phyloP scores from a whole-genome alignment of 2,797 vertebrate genomes.

The Rachycentron canadum region DNA sequence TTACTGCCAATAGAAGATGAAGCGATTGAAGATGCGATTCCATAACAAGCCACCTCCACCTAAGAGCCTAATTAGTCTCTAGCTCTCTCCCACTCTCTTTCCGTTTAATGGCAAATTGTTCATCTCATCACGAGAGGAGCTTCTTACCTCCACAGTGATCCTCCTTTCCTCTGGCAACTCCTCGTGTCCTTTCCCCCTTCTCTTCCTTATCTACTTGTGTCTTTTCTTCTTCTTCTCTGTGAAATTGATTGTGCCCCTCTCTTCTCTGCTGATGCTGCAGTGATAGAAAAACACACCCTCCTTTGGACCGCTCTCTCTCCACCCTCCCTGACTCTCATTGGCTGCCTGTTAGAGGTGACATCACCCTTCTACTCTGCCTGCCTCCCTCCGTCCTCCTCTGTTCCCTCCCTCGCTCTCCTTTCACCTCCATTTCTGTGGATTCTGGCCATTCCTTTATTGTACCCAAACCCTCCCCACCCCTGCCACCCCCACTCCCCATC shows the following conservation, averaged over 20 bases:
- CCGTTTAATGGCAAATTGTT: conserved; percentile 52
- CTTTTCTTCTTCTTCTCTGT: conserved; percentile 72
- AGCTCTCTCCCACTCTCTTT: conserved; percentile 28
- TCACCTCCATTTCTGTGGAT: conserved; percentile 73
- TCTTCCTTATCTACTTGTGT: conserved; percentile 75
- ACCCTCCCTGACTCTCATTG: conserved; percentile 81
- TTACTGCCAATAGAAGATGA: conserved; percentile 30
- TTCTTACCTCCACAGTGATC: conserved; percentile 79
- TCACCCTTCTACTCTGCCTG: conserved; percentile 82
- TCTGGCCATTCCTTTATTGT: conserved; percentile 83
- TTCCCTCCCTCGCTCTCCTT: conserved; percentile 60
- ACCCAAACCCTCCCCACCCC: conserved; percentile 30
- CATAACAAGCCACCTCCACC: conserved; percentile 64
- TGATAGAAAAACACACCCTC: conserved; percentile 89
- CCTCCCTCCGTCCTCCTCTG: conserved; percentile 58
- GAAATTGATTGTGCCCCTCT: conserved; percentile 84
- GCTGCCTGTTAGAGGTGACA: conserved; percentile 85
- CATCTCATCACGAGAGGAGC: conserved; percentile 16
- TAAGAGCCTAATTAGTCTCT: conserved; percentile 66
- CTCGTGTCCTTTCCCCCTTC: conserved; percentile 46
- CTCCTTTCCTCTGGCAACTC: conserved; percentile 57
- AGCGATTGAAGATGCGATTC: conserved; percentile 66
- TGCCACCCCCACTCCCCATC: conserved; percentile 18
- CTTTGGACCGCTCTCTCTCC: conserved; percentile 72
- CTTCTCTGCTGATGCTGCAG: conserved; percentile 88